Evolutionary conservation across 2,888 invertebrate genomes (phyloP).

Genomic region (Lydus trimaculatus): DNA sequence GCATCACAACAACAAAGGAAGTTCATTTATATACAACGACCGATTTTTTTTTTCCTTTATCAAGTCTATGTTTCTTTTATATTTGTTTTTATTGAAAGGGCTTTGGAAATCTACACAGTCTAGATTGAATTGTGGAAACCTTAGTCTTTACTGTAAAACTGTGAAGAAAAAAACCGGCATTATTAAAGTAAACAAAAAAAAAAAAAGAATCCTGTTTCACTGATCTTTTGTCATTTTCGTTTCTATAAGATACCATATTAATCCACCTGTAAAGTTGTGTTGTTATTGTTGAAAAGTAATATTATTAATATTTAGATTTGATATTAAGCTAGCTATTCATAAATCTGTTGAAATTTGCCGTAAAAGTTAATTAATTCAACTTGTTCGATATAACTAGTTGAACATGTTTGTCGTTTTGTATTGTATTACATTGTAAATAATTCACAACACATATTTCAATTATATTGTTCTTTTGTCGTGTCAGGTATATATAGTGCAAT

Average conservation of each 20-base stretch:
- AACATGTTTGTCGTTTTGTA: background rate
- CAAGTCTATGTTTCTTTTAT: background rate
- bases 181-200: background rate
- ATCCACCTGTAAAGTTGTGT: background rate
- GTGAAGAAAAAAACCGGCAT: background rate
- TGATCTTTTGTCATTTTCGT: background rate
- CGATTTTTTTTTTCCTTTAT: background rate
- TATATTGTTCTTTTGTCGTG: background rate
- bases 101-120: background rate
- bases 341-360: background rate
- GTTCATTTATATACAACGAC: background rate
- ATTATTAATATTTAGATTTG: background rate
- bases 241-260: background rate
- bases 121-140: background rate
- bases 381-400: conserved; percentile 3
- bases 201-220: background rate
- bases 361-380: conserved; percentile 1
- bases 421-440: conserved; percentile 6
- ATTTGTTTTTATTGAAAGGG: background rate
- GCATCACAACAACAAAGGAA: background rate
- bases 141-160: background rate
- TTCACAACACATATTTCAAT: background rate
- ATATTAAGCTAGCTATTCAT: background rate
- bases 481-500: background rate
- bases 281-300: background rate